phyloP scores from a whole-genome alignment of 2,888 invertebrate species.

The Cataglyphis albicans region DNA sequence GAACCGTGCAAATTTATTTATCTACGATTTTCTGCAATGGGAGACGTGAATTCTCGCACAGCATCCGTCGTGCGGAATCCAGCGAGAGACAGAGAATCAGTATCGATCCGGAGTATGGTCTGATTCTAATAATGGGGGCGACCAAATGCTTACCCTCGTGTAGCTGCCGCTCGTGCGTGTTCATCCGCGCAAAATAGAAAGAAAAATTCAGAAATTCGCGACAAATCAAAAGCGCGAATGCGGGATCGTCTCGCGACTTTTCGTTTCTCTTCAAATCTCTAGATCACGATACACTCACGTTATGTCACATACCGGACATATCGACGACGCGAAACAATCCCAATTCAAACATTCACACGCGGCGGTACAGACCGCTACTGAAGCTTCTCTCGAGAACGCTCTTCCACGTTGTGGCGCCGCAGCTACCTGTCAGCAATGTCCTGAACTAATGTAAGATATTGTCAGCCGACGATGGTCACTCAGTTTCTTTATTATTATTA shows the following conservation, averaged over 20 bases:
- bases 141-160: conserved; percentile 41
- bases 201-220: not conserved
- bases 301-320: conserved; percentile 28
- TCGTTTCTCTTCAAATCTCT: not conserved
- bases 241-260: not conserved
- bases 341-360: conserved; percentile 28
- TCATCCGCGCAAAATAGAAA: conserved; percentile 14
- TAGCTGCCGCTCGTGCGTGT: not conserved
- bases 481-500: not conserved
- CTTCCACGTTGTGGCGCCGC: not conserved
- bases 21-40: not conserved
- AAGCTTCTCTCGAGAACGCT: conserved; percentile 14
- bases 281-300: conserved; percentile 4
- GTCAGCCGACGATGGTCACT: not conserved
- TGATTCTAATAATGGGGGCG: conserved; percentile 52
- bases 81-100: conserved; percentile 47
- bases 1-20: not conserved
- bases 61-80: conserved; percentile 33
- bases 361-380: conserved; percentile 46
- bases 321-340: conserved; percentile 4
- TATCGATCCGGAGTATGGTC: conserved; percentile 51
- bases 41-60: conserved; percentile 18
- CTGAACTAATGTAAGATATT: conserved; percentile 7
- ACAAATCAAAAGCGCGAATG: not conserved
- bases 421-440: conserved; percentile 36